Base-by-base conservation (phyloP, 1,140 invertebrate genomes). In the Ceratoteleas bidentatus region DNA sequence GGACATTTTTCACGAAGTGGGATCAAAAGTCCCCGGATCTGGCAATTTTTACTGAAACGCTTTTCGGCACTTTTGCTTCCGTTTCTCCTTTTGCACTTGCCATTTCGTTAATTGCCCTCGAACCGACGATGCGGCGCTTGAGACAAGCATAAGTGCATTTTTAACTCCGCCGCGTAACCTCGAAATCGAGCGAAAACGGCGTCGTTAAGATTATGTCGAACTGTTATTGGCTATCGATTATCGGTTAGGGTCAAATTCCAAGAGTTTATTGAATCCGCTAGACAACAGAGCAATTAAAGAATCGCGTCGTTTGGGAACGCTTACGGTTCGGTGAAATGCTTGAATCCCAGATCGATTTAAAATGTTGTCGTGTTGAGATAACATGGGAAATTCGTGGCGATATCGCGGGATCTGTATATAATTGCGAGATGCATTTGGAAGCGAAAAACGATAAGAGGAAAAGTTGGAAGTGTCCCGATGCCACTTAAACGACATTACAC, bases 1-100 rank as follows among this genome's bases (percentile, higher is more conserved):
- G 61, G 73, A 84, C 57, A 64, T 38, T 50, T 70, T 69, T 52
- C 47, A 60, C 65, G 45, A 61, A 53, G 58, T 52, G 15, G 33
- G 10, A 49, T n/a, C 47, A 60, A 61, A 49, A 34, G 58, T 61
- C 58, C 24, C 58, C 49, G 49, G 40, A 34, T 60, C 14, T 15
- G 6, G 15, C 14, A 45, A n/a, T 40, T 38, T 57, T 38, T 57
- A 15, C 0, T 15, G 3, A 2, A n/a, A 47, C 13, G 45, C 16
- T 47, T 43, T 47, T 32, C n/a, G n/a, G 11, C 40, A 3, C 10
- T 34, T 47, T 56, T 32, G 24, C 11, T 45, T 66, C 6, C 1
- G 53, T 47, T 56, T 47, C 11, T 53, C 1, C 40, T 58, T 32
- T 32, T 24, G 11, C 40, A 9, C 15, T 34, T 56, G 43, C 40